Base-by-base conservation (phyloP, 1,140 invertebrate species). In the Drosophila cardini region DNA sequence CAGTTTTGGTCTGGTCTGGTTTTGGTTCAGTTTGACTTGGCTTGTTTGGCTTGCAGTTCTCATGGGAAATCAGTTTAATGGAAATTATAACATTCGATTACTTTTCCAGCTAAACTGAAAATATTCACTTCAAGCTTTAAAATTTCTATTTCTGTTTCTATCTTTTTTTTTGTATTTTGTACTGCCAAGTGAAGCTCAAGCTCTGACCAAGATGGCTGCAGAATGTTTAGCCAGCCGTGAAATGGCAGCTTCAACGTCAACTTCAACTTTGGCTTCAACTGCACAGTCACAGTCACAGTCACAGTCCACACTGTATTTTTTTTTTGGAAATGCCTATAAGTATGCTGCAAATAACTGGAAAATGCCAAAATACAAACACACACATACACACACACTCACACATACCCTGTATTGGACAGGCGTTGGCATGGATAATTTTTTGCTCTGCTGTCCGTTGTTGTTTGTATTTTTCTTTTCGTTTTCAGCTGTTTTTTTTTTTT, bases 51-150 rank as follows among this genome's bases (percentile, higher is more conserved):
- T 80, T 80, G 84, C 71, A 84, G 68, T 78, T 46, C 61, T 78
- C 84, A 63, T 81, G 84, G 78, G 84, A 87, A 87, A 87, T 87
- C 84, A 87, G 84, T 89, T 87, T 89, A 87, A 87, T 87, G 84
- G 84, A 87, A 87, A 87, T 87, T 87, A 87, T 87, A 87, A 81
- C 84, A 87, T 87, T 87, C 84, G 84, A 89, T 87, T 87, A 83
- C 84, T 83, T 89, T 80, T 75, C 84, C 72, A 80, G 72, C 72
- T 75, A 78, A 81, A 71, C 78, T 77, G 55, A 65, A 80, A 76
- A 61, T 46, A 56, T 43, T 48, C 53, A 42, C 34, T 53, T 18
- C 68, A 6, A 26, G 13, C 42, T 11, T 15, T 8, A 10, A 11
- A 32, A 11, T 15, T 50, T 6, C 10, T 10, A 16, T 18, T 53